phyloP scores from a whole-genome alignment of 2,113 vertebrate genomes.

The Ia io region DNA sequence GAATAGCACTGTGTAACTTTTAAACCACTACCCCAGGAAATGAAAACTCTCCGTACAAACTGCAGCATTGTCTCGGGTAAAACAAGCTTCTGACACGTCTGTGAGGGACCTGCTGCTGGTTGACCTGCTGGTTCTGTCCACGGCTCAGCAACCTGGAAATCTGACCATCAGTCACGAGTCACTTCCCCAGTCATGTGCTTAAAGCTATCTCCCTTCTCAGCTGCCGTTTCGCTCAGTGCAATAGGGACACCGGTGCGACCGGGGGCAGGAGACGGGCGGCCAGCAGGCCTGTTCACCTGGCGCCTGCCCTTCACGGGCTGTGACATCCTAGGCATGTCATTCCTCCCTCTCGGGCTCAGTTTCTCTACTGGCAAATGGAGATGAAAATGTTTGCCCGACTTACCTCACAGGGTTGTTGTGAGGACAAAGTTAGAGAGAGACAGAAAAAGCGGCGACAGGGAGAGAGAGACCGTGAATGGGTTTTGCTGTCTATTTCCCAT shows the following conservation, averaged over 20 bases:
- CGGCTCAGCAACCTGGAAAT: background rate
- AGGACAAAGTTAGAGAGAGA: background rate
- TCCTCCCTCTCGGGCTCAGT: background rate
- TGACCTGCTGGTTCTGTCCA: background rate
- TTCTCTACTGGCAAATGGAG: background rate
- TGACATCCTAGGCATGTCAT: background rate
- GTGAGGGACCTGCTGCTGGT: background rate
- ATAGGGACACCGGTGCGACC: background rate
- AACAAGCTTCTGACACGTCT: background rate
- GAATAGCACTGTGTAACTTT: background rate
- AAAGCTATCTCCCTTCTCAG: background rate
- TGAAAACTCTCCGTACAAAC: background rate
- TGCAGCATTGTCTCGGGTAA: background rate
- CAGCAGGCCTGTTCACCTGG: background rate
- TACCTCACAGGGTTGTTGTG: background rate
- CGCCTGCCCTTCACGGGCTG: background rate
- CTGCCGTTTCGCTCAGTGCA: background rate
- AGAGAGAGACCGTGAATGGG: background rate
- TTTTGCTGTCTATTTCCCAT: background rate
- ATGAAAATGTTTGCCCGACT: background rate
- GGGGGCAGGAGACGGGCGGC: background rate
- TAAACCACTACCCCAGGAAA: slow-evolving; percentile 1
- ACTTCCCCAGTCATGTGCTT: background rate
- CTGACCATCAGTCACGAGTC: background rate
- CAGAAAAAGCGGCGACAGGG: background rate